Evolutionary conservation across 37 sponge, comb jelly and placozoan genomes (phyloP).

Genomic region (Dysidea cf. avara): DNA sequence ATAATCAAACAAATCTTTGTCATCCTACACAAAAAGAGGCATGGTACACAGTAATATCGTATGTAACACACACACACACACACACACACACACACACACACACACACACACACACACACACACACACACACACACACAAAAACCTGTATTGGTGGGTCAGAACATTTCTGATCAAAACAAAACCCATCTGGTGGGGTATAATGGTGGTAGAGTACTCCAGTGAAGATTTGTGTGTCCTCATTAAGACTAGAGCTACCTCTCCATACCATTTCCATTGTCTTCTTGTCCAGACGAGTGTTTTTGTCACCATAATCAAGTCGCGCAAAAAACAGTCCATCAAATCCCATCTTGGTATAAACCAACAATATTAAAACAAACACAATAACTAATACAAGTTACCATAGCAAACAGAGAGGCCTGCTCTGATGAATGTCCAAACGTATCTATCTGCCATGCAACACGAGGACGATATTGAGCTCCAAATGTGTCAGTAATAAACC

Average conservation of each 20-base stretch:
- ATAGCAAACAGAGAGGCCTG: constrained; percentile 61
- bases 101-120: too few species aligned
- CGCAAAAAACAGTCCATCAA: constrained; percentile 96
- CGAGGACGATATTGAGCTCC: constrained; percentile 50
- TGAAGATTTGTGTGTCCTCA: constrained; percentile 69
- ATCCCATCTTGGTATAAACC: too few species aligned
- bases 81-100: too few species aligned
- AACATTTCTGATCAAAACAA: constrained; percentile 79
- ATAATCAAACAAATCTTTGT: constrained; percentile 64
- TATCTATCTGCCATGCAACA: constrained; percentile 81
- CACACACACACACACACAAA: too few species aligned
- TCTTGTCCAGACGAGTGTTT: constrained; percentile 27
- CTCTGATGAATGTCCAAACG: constrained; percentile 79
- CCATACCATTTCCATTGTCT: constrained; percentile 84
- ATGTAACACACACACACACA: too few species aligned
- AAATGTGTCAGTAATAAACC: constrained; percentile 15
- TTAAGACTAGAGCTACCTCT: constrained; percentile 62
- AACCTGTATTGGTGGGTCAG: constrained; percentile 72
- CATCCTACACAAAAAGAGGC: constrained; percentile 62
- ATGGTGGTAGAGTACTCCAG: constrained; percentile 64
- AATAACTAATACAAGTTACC: too few species aligned
- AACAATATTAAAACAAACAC: too few species aligned
- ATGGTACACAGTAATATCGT: too few species aligned
- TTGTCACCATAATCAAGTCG: constrained; percentile 89
- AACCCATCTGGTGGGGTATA: constrained; percentile 89